Base-by-base conservation (phyloP, 2,888 invertebrate species). In the Physocephala rufipes region DNA sequence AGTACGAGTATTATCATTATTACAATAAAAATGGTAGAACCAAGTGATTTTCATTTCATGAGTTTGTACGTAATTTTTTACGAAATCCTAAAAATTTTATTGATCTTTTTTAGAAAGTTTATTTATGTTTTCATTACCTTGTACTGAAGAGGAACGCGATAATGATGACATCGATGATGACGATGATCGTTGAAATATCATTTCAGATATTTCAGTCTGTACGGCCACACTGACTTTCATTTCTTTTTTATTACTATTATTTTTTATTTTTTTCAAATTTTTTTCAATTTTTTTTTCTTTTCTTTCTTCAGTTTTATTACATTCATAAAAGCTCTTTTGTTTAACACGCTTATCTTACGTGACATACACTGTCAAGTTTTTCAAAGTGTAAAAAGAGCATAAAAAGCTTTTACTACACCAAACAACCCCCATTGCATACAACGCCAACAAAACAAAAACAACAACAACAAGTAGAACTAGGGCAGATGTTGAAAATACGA, bases 181-280 rank as follows among this genome's bases (percentile, higher is more conserved):
- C 63, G 72, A 81, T 36, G 81, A 79, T 74, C 78, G 79, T 72
- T 79, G 76, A 47, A 80, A 82, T 53, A 83, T 79, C 79, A 84
- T 80, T 74, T 84, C 84, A 47, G 78, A 81, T 71, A 85, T 78
- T 76, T 85, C 85, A 71, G 86, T 86, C 79, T 86, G 86, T 19
- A 85, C 83, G 72, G 84, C 86, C 72, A 85, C 82, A 78, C 80
- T 79, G 69, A 80, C 73, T 79, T 82, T 84, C 74, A 78, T 78
- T 78, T 79, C 81, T n/a, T 9, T 5, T 2, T 61, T 30, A n/a
- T 13, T 36, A 5, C 4, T 26, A 36, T 63, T 47, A 28, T 19
- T 24, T 45, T 21, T 45, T 16, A 61, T 19, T 62, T 3, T 36
- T n/a, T 62, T 19, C 15, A 62, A 30, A n/a, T 26, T n/a, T 28